phyloP scores from a whole-genome alignment of 1,140 invertebrate species.

The Tribolium castaneum region DNA sequence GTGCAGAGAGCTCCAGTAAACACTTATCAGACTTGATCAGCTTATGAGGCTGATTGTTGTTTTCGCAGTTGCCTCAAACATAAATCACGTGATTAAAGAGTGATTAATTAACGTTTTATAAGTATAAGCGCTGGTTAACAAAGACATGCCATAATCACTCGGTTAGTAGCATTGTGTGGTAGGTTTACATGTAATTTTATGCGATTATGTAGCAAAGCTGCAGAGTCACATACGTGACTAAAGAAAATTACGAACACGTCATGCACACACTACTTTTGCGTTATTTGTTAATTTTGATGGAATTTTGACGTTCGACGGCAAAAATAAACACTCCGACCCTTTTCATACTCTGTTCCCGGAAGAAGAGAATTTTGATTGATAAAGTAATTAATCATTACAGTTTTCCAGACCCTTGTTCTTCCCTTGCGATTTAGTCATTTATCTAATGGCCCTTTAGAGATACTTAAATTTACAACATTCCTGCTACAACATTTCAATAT shows the following conservation, averaged over 20 bases:
- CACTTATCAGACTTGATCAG: constrained; percentile 9
- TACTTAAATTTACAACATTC: constrained; percentile 43
- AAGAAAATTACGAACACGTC: constrained; percentile 21
- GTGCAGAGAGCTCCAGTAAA: neutral
- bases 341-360: constrained; percentile 20
- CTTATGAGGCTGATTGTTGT: constrained; percentile 18
- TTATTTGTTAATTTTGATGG: constrained; percentile 9
- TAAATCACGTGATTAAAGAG: constrained; percentile 23
- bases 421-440: constrained; percentile 42
- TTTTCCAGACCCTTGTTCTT: constrained; percentile 42
- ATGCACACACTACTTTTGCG: neutral
- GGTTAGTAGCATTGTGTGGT: constrained; percentile 15
- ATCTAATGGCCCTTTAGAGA: constrained; percentile 42
- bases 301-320: neutral
- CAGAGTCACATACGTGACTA: constrained; percentile 27
- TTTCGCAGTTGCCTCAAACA: constrained; percentile 19
- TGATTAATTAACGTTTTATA: constrained; percentile 31
- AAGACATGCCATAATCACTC: constrained; percentile 28
- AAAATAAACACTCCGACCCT: constrained; percentile 5
- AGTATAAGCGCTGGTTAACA: constrained; percentile 30
- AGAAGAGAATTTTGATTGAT: constrained; percentile 43
- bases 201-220: neutral
- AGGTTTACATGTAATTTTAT: constrained; percentile 6
- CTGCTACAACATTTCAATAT: constrained; percentile 42
- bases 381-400: constrained; percentile 45